Conservation (phyloP, 2,888 invertebrate genomes). For the Exephanes ischioxanthus region DNA sequence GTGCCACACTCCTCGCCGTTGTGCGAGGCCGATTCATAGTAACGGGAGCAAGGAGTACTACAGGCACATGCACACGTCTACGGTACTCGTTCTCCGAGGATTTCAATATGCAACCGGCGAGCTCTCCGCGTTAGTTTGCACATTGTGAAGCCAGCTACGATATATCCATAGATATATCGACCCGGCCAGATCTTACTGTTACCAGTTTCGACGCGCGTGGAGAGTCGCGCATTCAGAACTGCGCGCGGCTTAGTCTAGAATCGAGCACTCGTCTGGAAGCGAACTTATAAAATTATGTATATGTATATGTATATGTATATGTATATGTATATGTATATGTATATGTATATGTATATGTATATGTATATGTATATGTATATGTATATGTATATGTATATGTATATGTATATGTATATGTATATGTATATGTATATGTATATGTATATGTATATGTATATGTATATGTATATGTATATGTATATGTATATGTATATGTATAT, state of each 20-base stretch:
- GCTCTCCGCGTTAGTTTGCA: slow-evolving; percentile 10
- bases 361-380: not conserved
- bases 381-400: no score
- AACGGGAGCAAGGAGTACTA: slow-evolving; percentile 49
- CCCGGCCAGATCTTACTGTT: not conserved
- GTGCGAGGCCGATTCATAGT: slow-evolving; percentile 39
- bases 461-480: not conserved
- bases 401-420: not conserved
- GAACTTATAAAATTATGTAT: not conserved
- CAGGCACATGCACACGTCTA: slow-evolving; percentile 8
- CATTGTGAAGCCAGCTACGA: slow-evolving; percentile 21
- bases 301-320: not conserved
- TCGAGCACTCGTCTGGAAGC: slow-evolving; percentile 4
- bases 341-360: not conserved
- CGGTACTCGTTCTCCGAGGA: slow-evolving; percentile 37
- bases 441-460: not conserved
- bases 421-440: not conserved
- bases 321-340: not conserved
- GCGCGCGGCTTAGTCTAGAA: not conserved
- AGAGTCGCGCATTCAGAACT: slow-evolving; percentile 2
- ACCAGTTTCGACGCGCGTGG: slow-evolving; percentile 4
- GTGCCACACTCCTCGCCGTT: not conserved
- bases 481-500: not conserved
- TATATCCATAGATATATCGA: not conserved
- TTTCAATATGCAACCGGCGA: slow-evolving; percentile 41